Evolutionary conservation across 2,888 invertebrate species (phyloP).

Genomic region (Hirudinaria manillensis): DNA sequence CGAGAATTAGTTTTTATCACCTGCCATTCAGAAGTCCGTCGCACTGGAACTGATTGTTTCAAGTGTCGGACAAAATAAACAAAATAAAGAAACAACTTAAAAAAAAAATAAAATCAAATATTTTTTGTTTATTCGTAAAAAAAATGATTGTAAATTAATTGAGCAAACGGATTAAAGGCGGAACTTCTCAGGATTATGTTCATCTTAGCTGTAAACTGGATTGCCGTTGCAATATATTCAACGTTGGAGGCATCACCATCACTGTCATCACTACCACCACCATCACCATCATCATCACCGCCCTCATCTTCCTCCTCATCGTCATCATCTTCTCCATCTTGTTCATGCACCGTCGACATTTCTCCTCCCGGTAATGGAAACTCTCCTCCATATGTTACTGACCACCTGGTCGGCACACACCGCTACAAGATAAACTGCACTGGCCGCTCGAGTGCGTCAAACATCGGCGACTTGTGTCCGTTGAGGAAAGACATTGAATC

Average conservation of each 20-base stretch:
- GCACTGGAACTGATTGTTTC: too few relatives aligned
- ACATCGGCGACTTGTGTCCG: neutral
- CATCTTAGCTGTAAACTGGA: neutral
- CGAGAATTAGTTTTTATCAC: too few relatives aligned
- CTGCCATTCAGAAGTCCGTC: too few relatives aligned
- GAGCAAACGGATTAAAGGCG: neutral
- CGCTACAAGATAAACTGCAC: neutral
- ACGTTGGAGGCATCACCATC: neutral
- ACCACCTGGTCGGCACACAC: neutral
- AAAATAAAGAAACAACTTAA: neutral
- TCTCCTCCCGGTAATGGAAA: neutral
- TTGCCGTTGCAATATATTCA: neutral
- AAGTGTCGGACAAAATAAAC: neutral
- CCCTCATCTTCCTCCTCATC: neutral
- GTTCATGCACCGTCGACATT: neutral
- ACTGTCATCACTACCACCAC: neutral
- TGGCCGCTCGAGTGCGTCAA: too few relatives aligned
- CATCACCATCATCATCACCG: conserved; percentile 19
- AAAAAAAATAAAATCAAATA: too few relatives aligned
- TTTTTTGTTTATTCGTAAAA: too few relatives aligned
- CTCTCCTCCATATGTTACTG: neutral
- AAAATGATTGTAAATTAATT: too few relatives aligned
- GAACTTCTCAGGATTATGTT: neutral
- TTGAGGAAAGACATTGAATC: neutral
- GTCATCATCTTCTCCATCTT: neutral